Conservation (phyloP, 2,113 vertebrate species). For the Astur gentilis region DNA sequence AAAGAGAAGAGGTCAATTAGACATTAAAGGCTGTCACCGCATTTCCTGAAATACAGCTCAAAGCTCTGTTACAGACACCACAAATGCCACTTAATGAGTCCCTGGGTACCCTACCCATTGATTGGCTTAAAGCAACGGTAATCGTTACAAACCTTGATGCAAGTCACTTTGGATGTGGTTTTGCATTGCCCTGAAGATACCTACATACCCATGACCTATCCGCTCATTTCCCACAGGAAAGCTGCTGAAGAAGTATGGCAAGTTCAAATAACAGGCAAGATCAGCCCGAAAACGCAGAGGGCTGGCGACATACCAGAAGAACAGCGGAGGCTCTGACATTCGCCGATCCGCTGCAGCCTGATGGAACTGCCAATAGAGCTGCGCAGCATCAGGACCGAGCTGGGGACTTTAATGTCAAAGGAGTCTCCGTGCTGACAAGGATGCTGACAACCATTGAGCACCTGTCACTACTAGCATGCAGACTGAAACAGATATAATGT, state of each 20-base stretch:
- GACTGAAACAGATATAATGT: conserved; percentile 47
- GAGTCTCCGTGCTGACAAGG: conserved; percentile 69
- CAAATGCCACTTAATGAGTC: conserved; percentile 82
- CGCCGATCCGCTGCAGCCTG: conserved; percentile 60
- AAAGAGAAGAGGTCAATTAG: conserved; percentile 81
- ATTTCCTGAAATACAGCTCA: conserved; percentile 73
- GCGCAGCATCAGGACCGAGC: conserved; percentile 47
- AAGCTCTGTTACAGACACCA: conserved; percentile 67
- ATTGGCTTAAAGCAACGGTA: conserved; percentile 72
- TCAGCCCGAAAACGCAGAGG: conserved; percentile 30
- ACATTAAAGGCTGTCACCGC: conserved; percentile 80
- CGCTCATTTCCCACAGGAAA: conserved; percentile 55
- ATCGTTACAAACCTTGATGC: conserved; percentile 73
- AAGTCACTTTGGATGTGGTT: conserved; percentile 62
- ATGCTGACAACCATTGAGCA: conserved; percentile 70
- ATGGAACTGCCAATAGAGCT: conserved; percentile 79
- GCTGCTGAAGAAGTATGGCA: conserved; percentile 45
- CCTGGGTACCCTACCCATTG: conserved; percentile 71
- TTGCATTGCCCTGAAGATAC: conserved; percentile 60
- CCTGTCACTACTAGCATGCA: conserved; percentile 65
- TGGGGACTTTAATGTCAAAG: conserved; percentile 75
- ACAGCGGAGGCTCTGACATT: conserved; percentile 67
- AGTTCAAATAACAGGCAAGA: conserved; percentile 59
- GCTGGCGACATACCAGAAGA: conserved; percentile 38
- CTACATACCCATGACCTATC: conserved; percentile 53